phyloP scores from a whole-genome alignment of 92 coral and sea anemone species.

The Epizoanthus stellaris region DNA sequence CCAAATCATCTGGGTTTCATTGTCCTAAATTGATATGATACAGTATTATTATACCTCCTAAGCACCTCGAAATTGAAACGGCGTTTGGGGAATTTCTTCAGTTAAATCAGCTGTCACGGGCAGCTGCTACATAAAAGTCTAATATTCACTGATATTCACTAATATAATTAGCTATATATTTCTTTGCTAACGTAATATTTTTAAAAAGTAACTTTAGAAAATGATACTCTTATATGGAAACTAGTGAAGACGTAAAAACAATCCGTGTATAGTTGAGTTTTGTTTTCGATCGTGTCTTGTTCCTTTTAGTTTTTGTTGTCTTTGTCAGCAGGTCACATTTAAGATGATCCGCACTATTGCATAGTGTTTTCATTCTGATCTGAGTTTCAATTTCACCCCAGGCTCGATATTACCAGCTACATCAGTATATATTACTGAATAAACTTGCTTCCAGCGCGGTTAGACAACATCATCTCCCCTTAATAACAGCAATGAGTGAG shows the following conservation, averaged over 20 bases:
- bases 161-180: constrained; percentile 6
- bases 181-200: neutral
- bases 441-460: neutral
- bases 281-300: neutral
- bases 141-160: neutral
- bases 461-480: constrained; percentile 18
- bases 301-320: neutral
- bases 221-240: neutral
- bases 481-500: constrained; percentile 73
- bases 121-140: neutral
- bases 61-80: neutral
- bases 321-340: neutral
- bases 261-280: neutral
- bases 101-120: neutral
- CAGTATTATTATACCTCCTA: no score
- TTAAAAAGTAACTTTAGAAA: neutral
- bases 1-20: no score
- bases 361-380: neutral
- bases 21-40: no score
- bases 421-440: neutral
- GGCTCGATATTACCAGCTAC: neutral
- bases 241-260: neutral
- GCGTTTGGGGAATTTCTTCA: neutral
- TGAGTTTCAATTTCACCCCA: neutral
- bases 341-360: neutral